phyloP scores from a whole-genome alignment of 2,888 invertebrate species.

The Ernsta delagoae region DNA sequence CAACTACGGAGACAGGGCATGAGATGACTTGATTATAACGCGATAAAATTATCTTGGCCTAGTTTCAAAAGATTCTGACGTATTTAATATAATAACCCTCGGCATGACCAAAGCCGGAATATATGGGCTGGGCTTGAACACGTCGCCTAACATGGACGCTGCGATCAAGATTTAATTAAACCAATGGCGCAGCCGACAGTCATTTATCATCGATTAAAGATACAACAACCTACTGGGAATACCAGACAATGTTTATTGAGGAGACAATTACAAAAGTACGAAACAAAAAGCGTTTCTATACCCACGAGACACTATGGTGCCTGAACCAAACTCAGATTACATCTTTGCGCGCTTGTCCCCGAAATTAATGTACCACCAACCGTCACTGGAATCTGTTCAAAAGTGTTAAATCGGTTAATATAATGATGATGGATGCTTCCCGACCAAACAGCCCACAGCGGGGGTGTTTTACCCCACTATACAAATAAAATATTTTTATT shows the following conservation, averaged over 20 bases:
- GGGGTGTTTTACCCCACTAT: conserved; percentile 84
- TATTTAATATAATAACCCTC: conserved; percentile 70
- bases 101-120: conserved; percentile 65
- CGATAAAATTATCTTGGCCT: conserved; percentile 60
- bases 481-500: conserved; percentile 85
- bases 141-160: conserved; percentile 61
- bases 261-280: conserved; percentile 29
- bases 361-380: conserved; percentile 61
- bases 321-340: conserved; percentile 40
- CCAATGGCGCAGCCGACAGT: conserved; percentile 24
- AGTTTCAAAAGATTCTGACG: conserved; percentile 58
- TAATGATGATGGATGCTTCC: conserved; percentile 83
- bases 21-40: conserved; percentile 46
- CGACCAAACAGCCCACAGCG: conserved; percentile 82
- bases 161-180: conserved; percentile 58
- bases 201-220: conserved; percentile 35
- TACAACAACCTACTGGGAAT: conserved; percentile 27
- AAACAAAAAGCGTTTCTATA: conserved; percentile 11
- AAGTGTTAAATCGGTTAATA: conserved; percentile 85
- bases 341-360: conserved; percentile 55
- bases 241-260: conserved; percentile 23
- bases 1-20: conserved; percentile 32
- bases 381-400: conserved; percentile 79
- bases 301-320: conserved; percentile 32
- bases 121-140: conserved; percentile 58